These are phyloP conservation scores for Venusia cambrica DNA, from an alignment of 2,888 invertebrate species.

Conservation along the genomic window DNA sequence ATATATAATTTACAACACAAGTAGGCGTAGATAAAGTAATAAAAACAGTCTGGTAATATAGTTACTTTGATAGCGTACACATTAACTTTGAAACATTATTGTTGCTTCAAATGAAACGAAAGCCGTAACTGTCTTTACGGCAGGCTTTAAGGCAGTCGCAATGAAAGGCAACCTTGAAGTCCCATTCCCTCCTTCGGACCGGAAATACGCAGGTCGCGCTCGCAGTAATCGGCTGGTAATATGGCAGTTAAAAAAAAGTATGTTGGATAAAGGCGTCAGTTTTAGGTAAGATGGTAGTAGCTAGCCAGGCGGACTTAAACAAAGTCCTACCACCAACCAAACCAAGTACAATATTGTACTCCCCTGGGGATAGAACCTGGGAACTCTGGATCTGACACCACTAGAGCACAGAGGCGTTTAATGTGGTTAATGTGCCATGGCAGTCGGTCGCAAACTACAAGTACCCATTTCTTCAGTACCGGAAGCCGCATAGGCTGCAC, in stretches of 20 bases:
- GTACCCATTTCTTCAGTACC: conserved; percentile 25
- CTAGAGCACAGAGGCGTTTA: no score
- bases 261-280: no score
- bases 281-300: no score
- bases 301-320: no score
- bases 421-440: conserved; percentile 1
- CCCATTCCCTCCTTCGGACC: conserved; percentile 42
- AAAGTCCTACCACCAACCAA: no score
- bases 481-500: conserved; percentile 45
- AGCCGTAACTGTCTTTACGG: conserved; percentile 33
- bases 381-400: no score
- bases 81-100: conserved; percentile 10
- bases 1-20: no score
- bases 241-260: neutral
- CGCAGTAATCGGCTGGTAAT: conserved; percentile 1
- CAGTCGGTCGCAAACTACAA: conserved; percentile 1
- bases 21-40: no score
- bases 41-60: neutral
- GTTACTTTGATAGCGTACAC: conserved; percentile 2
- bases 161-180: conserved; percentile 40
- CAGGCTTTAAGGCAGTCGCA: conserved; percentile 26
- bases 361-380: no score
- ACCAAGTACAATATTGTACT: no score
- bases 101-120: conserved; percentile 30
- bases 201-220: conserved; percentile 24